phyloP scores from a whole-genome alignment of 2,113 vertebrate species.

The Atherinomorus stipes region DNA sequence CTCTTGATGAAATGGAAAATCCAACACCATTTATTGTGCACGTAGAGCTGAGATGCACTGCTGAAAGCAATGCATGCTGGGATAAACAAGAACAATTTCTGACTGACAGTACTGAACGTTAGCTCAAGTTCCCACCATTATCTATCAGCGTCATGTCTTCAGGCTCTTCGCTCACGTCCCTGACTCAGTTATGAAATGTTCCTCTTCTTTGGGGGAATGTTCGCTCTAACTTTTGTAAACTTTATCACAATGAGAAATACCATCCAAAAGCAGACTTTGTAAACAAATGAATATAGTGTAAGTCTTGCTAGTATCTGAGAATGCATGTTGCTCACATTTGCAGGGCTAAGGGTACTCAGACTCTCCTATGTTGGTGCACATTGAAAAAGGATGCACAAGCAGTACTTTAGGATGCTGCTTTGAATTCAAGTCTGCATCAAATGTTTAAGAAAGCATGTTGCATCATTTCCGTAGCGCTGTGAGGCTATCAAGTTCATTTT shows the following conservation, averaged over 20 bases:
- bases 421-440: conserved; percentile 19
- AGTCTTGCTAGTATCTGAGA: conserved; percentile 3
- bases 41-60: not conserved
- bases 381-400: conserved; percentile 16
- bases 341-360: conserved; percentile 32
- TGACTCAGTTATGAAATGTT: not conserved
- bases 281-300: conserved; percentile 41
- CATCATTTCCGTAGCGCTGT: conserved; percentile 9
- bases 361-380: conserved; percentile 12
- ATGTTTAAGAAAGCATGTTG: conserved; percentile 7
- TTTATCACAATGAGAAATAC: conserved; percentile 14
- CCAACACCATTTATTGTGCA: not conserved
- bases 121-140: not conserved
- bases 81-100: not conserved
- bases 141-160: not conserved
- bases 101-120: not conserved
- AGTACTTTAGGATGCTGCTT: conserved; percentile 21
- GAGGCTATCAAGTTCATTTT: conserved; percentile 9
- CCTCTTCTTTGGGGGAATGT: conserved; percentile 35
- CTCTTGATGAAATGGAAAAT: conserved; percentile 2
- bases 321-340: conserved; percentile 36
- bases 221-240: conserved; percentile 34
- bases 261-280: conserved; percentile 39
- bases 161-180: not conserved
- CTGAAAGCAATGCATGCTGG: not conserved